These are phyloP conservation scores for Cephus pulcher DNA, from an alignment of 2,888 invertebrate genomes.

Conservation along the genomic window DNA sequence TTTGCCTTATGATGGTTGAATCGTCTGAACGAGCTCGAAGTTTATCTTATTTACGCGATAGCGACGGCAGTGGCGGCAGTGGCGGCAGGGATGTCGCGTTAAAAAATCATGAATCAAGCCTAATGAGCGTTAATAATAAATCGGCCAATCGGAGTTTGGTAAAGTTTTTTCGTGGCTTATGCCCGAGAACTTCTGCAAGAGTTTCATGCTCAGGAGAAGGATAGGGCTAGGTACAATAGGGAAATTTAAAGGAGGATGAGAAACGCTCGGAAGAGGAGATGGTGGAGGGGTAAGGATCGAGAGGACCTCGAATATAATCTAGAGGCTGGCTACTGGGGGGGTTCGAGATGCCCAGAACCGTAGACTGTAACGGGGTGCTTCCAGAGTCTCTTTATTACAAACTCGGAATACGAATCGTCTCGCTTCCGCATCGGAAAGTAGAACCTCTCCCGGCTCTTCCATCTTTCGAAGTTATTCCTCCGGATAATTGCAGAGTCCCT, in stretches of 20 bases:
- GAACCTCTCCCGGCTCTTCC: not conserved
- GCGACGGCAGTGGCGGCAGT: conserved; percentile 1
- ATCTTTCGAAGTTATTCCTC: not conserved
- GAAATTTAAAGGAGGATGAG: conserved; percentile 4
- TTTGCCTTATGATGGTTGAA: not conserved
- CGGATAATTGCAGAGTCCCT: conserved; percentile 2
- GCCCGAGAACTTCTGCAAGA: not conserved
- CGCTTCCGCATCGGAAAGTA: conserved; percentile 7
- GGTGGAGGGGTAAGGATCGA: not conserved
- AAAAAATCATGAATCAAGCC: conserved; percentile 42
- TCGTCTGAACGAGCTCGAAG: not conserved
- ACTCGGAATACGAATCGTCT: conserved; percentile 14
- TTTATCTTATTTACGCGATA: not conserved
- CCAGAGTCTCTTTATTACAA: conserved; percentile 30
- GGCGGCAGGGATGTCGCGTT: conserved; percentile 18
- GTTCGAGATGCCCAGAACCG: too few species aligned
- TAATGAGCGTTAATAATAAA: conserved; percentile 43
- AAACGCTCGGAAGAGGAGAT: not conserved
- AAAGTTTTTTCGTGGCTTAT: conserved; percentile 19
- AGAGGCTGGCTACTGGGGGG: too few species aligned
- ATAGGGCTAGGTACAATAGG: not conserved
- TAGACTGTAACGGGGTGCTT: conserved; percentile 25
- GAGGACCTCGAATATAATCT: not conserved
- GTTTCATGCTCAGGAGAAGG: not conserved
- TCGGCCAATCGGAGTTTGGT: conserved; percentile 32